Conservation (phyloP, 2,797 vertebrate species). For the Molothrus ater region DNA sequence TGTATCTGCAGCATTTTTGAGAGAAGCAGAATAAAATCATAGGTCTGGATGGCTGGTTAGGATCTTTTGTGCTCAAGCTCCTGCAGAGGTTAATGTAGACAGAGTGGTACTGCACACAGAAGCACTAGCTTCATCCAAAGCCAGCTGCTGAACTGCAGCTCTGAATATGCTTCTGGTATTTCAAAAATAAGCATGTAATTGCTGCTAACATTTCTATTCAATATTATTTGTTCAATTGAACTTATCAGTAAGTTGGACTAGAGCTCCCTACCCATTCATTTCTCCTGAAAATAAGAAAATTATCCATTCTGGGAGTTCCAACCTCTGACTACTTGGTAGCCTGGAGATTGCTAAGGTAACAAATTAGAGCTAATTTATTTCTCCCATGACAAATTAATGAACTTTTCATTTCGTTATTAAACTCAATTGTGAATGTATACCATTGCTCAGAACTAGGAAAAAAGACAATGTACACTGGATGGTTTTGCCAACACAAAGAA, state of each 20-base stretch:
- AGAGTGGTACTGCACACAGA: background rate
- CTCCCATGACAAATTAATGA: background rate
- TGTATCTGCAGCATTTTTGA: background rate
- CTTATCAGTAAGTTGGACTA: background rate
- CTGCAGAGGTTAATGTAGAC: background rate
- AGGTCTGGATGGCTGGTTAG: background rate
- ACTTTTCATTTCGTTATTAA: slow-evolving; percentile 19
- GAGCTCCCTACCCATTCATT: background rate
- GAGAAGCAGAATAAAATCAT: background rate
- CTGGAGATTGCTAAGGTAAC: slow-evolving; percentile 13
- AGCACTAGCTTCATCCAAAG: background rate
- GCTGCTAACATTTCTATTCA: background rate
- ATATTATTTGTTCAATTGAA: background rate
- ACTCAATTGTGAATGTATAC: background rate
- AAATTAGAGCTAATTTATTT: slow-evolving; percentile 11
- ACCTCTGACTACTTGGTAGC: background rate
- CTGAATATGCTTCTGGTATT: background rate
- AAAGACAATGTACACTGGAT: background rate
- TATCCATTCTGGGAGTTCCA: background rate
- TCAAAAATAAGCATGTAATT: slow-evolving; percentile 3
- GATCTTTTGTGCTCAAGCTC: background rate
- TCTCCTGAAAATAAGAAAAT: slow-evolving; percentile 34
- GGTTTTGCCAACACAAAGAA: background rate
- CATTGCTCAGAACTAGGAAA: background rate
- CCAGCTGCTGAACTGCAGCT: background rate